Conservation (phyloP, 1,140 invertebrate genomes). For the Cardiocondyla obscurior region DNA sequence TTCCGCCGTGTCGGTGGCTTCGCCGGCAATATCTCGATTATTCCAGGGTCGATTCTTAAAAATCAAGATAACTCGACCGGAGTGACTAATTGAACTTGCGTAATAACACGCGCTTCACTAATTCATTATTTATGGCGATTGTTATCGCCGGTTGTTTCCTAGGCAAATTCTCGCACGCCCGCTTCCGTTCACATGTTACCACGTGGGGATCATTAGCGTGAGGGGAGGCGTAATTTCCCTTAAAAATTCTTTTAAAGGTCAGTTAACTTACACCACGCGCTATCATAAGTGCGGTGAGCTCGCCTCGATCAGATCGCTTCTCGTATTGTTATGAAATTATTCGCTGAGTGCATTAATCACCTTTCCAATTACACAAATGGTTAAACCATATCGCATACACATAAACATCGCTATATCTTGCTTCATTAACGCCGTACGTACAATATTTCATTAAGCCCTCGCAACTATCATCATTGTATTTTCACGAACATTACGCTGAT, state of each 20-base stretch:
- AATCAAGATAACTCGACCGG: not conserved
- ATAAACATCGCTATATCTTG: not conserved
- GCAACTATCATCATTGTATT: not conserved
- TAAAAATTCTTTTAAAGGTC: conserved; percentile 4
- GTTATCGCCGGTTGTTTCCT: conserved; percentile 46
- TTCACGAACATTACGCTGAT: not conserved
- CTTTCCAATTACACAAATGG: not conserved
- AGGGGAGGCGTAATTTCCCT: not conserved
- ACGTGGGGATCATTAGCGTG: conserved; percentile 11
- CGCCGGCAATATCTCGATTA: not conserved
- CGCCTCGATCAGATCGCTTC: not conserved
- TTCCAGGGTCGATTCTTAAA: not conserved
- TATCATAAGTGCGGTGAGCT: not conserved
- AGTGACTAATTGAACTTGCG: conserved; percentile 20
- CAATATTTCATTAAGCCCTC: not conserved
- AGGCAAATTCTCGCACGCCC: conserved; percentile 60
- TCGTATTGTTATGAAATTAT: conserved; percentile 17
- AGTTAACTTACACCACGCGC: not conserved
- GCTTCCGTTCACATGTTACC: conserved; percentile 74
- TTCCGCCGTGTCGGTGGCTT: not conserved
- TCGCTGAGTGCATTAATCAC: not conserved
- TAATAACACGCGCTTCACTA: not conserved
- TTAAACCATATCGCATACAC: not conserved
- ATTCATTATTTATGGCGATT: conserved; percentile 49
- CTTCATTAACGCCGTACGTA: not conserved